A percentile compares a stretch with the other conserved stretches of the same genome.
phyloP scores from a whole-genome alignment of 2,113 vertebrate species.

The Nymphicus hollandicus region DNA sequence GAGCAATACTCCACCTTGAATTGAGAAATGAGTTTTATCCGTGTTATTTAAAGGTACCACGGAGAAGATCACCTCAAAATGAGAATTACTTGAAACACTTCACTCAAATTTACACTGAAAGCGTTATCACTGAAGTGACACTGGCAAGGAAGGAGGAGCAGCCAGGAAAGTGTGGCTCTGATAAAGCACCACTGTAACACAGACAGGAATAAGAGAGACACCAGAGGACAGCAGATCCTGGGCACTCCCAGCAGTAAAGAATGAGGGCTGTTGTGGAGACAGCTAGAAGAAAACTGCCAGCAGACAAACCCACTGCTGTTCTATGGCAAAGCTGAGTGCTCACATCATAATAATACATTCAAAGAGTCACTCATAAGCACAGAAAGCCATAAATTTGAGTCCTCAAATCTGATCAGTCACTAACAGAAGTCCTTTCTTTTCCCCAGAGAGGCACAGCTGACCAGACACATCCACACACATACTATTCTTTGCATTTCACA shows the following conservation, averaged over 20 bases:
- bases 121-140: not conserved
- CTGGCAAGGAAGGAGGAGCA: not conserved
- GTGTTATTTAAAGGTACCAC: not conserved
- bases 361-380: not conserved
- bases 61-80: not conserved
- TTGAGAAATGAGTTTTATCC: not conserved
- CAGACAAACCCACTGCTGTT: conserved; percentile 28
- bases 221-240: not conserved
- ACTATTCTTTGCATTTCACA: not conserved
- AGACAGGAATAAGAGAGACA: not conserved
- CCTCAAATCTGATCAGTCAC: not conserved
- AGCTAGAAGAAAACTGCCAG: not conserved
- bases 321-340: not conserved
- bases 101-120: not conserved
- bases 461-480: not conserved
- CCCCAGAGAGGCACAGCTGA: not conserved
- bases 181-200: not conserved
- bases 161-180: not conserved
- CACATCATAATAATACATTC: not conserved
- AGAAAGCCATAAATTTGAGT: not conserved
- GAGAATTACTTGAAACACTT: not conserved
- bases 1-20: conserved; percentile 85
- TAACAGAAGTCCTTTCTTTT: conserved; percentile 9
- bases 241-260: not conserved
- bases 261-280: not conserved